Evolutionary conservation across 1,140 invertebrate genomes (phyloP), one percentile per base, ranked within the genome.

Genomic region (Drosophila navojoa): DNA sequence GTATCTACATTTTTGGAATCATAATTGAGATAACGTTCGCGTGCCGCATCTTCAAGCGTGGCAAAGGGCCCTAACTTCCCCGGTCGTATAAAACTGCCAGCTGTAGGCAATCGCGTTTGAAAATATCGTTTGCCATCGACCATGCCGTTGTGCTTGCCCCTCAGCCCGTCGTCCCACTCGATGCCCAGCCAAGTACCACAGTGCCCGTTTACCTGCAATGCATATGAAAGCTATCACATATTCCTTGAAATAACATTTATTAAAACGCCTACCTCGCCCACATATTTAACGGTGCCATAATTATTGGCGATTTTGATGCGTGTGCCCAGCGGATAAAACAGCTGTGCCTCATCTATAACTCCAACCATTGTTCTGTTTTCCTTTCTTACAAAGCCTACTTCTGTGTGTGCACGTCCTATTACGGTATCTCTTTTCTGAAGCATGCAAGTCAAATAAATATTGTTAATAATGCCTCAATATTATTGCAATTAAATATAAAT

Each of bases 121-220:
- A 98, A 99, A 92, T 98, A 99, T 78, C 95, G 93, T 49, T 95
- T 92, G 50, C 95, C 96, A 77, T 98, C 94, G 61, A 98, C 94
- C 35, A 93, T 95, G 0, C 98, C 98, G 94, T 98, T 95, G 90
- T 99, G 98, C 92, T 98, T 98, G 10, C 98, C 98, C 82, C 98
- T 93, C 27, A 92, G 91, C 3, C 95, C 93, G 91, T 98, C 95
- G 93, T 99, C 98, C 98, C 98, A 99, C 90, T 99, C 98, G 15
- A 99, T 94, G 2, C 98, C 98, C 67, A 97, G 93, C 98, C 98
- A 99, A 42, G 92, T 90, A 1, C 94, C 94, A 57, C 93, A 90
- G 71, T 95, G 93, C 3, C 94, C 94, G 67, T 93, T 92, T 9
- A 95, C 93, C 91, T 92, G 38, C 13, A 63, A 19, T 5, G n/a